Evolutionary conservation across 1,140 invertebrate genomes (phyloP).

Genomic region (Eubasilissa regina): DNA sequence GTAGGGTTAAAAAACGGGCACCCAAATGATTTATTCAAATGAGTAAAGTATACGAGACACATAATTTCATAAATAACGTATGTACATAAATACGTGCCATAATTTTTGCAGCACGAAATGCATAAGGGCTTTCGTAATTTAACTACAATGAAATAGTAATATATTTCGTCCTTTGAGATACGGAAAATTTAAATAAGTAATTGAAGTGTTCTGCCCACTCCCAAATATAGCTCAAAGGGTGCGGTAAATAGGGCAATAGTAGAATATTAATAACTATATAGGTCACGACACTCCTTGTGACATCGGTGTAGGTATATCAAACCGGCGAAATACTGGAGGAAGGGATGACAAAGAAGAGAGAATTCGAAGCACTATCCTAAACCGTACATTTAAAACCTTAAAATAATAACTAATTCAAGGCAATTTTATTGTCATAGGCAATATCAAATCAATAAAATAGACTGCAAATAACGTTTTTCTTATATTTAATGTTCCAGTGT

Average conservation of each 20-base stretch:
- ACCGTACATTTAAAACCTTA: too few species aligned
- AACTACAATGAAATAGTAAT: constrained; percentile 18
- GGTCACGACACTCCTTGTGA: constrained; percentile 3
- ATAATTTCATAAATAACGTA: too few species aligned
- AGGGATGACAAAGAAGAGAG: too few species aligned
- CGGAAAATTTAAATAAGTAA: constrained; percentile 40
- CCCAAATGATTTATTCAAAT: too few species aligned
- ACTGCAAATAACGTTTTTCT: too few species aligned
- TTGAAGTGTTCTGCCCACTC: constrained; percentile 28
- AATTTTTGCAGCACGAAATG: background rate
- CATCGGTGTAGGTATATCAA: background rate
- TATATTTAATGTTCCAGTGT: too few species aligned
- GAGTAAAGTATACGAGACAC: too few species aligned
- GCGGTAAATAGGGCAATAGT: constrained; percentile 1
- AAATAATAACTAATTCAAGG: too few species aligned
- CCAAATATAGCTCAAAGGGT: constrained; percentile 21
- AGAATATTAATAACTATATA: background rate
- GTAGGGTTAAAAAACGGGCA: too few species aligned
- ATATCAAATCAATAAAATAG: too few species aligned
- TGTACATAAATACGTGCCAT: background rate
- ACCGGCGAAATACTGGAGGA: background rate
- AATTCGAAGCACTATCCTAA: too few species aligned
- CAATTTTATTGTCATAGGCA: too few species aligned
- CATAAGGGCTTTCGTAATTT: background rate
- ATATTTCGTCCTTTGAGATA: constrained; percentile 18